Percentiles rank a stretch among this genome's conserved stretches.
Conservation (phyloP, 2,797 vertebrate genomes). For the Gymnoscopelus microlampas region DNA sequence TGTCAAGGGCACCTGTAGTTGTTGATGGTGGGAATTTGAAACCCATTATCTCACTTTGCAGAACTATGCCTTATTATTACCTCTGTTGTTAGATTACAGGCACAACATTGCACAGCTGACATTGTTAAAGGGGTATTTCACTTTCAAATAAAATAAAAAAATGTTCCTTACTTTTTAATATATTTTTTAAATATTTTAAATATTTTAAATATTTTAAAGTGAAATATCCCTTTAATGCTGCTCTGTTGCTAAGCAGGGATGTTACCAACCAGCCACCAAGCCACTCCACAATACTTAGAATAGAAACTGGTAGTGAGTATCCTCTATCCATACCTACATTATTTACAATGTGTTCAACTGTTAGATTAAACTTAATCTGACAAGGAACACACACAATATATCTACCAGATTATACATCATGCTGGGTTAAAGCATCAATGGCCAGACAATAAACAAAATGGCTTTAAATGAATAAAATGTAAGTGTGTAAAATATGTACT, state of each 20-base stretch:
- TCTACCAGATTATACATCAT: no score
- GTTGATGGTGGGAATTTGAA: background rate
- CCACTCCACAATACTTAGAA: conserved; percentile 41
- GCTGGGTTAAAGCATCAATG: no score
- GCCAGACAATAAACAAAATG: no score
- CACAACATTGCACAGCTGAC: conserved; percentile 29
- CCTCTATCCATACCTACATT: background rate
- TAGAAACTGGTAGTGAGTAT: conserved; percentile 1
- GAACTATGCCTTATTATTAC: background rate
- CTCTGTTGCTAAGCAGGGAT: background rate
- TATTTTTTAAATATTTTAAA: background rate
- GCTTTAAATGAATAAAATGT: no score
- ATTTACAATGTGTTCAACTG: background rate
- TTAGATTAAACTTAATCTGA: no score
- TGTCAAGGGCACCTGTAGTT: background rate
- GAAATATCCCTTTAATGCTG: no score
- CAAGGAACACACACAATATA: no score
- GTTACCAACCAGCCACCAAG: conserved; percentile 6
- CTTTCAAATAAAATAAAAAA: background rate
- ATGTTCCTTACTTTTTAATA: background rate
- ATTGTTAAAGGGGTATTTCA: background rate
- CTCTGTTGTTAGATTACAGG: conserved; percentile 40
- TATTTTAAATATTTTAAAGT: no score
- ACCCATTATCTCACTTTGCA: background rate
- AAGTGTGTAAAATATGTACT: no score